phyloP scores from a whole-genome alignment of 2,797 vertebrate species.

The Lycodopsis pacificus region DNA sequence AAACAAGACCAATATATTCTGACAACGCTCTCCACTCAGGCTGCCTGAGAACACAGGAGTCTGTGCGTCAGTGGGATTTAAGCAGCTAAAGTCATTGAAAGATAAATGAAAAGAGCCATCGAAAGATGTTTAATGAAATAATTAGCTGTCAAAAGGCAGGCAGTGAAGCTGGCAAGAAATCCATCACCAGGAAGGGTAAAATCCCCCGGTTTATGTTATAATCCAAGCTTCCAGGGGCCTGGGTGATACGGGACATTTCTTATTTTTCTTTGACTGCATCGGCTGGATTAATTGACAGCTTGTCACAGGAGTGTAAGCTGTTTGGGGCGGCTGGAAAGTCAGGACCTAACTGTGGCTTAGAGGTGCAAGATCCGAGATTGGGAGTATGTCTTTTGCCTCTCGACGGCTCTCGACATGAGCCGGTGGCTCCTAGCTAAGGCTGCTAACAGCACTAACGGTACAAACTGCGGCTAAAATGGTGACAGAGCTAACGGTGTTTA shows the following conservation, averaged over 20 bases:
- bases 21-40: slow-evolving; percentile 20
- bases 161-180: slow-evolving; percentile 67
- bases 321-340: slow-evolving; percentile 60
- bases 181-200: slow-evolving; percentile 69
- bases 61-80: slow-evolving; percentile 54
- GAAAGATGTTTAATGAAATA: slow-evolving; percentile 77
- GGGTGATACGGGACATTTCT: slow-evolving; percentile 59
- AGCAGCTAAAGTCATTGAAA: slow-evolving; percentile 63
- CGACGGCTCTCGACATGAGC: not conserved
- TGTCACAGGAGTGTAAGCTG: slow-evolving; percentile 62
- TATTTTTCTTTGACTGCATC: slow-evolving; percentile 49
- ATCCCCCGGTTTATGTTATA: slow-evolving; percentile 73
- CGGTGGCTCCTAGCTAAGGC: not conserved
- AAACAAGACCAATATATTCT: slow-evolving; percentile 45
- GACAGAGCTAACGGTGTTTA: not conserved
- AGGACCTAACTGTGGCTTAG: slow-evolving; percentile 57
- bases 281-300: slow-evolving; percentile 71
- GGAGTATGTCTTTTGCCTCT: not conserved
- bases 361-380: not conserved
- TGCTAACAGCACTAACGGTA: not conserved
- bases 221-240: slow-evolving; percentile 67
- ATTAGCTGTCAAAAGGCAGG: slow-evolving; percentile 78
- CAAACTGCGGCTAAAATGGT: not conserved
- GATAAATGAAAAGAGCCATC: slow-evolving; percentile 65
- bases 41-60: slow-evolving; percentile 48